phyloP scores from a whole-genome alignment of 2,113 vertebrate genomes.

The Serinus canaria region DNA sequence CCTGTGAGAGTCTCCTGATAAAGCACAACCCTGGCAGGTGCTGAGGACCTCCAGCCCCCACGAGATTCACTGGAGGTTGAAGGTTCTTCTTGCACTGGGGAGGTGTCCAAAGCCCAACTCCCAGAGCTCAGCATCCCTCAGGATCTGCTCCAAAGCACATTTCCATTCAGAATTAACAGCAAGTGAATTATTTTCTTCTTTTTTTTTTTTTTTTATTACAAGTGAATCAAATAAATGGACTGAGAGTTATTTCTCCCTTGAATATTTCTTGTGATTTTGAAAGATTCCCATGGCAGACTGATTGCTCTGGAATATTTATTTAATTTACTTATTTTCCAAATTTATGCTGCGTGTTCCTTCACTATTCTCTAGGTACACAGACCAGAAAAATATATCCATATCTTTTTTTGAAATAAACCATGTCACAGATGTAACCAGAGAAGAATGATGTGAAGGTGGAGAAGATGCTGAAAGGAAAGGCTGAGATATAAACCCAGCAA shows the following conservation, averaged over 20 bases:
- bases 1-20: neutral
- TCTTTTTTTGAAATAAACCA: neutral
- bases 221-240: constrained; percentile 16
- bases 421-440: neutral
- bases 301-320: constrained; percentile 29
- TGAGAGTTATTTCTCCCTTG: constrained; percentile 15
- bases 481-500: neutral
- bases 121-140: neutral
- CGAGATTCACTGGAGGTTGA: neutral
- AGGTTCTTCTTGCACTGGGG: neutral
- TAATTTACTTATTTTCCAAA: constrained; percentile 32
- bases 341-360: neutral
- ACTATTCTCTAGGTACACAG: neutral
- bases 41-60: neutral
- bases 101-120: neutral
- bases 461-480: neutral
- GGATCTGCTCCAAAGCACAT: neutral
- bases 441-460: neutral
- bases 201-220: neutral
- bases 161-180: constrained; percentile 4
- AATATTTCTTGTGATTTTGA: constrained; percentile 3
- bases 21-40: neutral
- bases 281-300: constrained; percentile 10
- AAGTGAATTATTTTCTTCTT: neutral
- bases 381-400: neutral